Conservation (phyloP, 2,113 vertebrate genomes). For the Cygnus atratus region DNA sequence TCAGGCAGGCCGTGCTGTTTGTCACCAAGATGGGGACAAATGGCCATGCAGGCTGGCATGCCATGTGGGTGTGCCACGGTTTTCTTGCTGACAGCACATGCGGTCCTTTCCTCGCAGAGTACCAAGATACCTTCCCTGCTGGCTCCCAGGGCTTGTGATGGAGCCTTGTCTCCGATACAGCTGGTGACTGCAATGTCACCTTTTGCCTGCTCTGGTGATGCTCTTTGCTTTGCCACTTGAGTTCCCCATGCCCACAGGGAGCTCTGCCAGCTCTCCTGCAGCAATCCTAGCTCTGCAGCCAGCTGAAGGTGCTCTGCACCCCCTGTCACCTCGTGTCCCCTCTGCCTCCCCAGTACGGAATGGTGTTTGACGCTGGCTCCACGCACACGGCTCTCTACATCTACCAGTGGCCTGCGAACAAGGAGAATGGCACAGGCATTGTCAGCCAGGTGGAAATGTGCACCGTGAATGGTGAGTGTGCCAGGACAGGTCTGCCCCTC, state of each 20-base stretch:
- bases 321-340: fast-evolving
- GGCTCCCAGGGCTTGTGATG: neutral
- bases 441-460: slow-evolving; percentile 86
- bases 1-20: neutral
- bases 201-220: neutral
- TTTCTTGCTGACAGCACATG: slow-evolving; percentile 26
- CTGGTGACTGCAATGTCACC: neutral
- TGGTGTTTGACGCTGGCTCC: slow-evolving; percentile 92
- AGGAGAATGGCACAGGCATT: slow-evolving; percentile 87
- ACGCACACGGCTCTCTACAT: slow-evolving; percentile 88
- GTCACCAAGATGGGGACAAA: neutral
- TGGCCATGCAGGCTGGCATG: slow-evolving; percentile 61
- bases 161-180: neutral
- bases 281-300: fast-evolving
- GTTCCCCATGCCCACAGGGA: neutral
- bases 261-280: neutral
- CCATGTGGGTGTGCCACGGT: slow-evolving; percentile 79
- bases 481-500: fast-evolving
- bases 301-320: neutral
- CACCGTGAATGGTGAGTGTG: slow-evolving; percentile 75
- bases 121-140: neutral
- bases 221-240: fast-evolving
- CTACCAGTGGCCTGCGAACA: slow-evolving; percentile 87
- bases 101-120: neutral
- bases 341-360: slow-evolving; percentile 79